phyloP scores from a whole-genome alignment of 2,888 invertebrate species.

The Emmelina monodactyla region DNA sequence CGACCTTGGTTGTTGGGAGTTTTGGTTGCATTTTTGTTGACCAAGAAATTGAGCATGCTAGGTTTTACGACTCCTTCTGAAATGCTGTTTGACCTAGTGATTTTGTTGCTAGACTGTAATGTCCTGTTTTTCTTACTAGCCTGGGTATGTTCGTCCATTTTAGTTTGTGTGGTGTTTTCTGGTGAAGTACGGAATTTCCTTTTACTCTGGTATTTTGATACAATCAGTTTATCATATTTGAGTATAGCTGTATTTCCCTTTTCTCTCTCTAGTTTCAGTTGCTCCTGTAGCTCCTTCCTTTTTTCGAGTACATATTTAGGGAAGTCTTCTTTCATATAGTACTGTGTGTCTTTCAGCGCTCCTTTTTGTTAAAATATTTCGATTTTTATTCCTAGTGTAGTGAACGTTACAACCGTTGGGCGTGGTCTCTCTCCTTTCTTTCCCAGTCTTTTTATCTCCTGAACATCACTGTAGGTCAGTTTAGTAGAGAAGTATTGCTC shows the following conservation, averaged over 20 bases:
- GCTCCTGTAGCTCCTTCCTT: no score
- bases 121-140: slow-evolving; percentile 11
- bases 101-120: no score
- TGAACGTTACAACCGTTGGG: slow-evolving; percentile 11
- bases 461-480: slow-evolving; percentile 8
- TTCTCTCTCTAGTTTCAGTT: no score
- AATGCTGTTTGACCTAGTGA: no score
- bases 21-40: no score
- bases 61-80: no score
- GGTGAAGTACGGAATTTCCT: slow-evolving; percentile 13
- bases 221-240: no score
- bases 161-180: slow-evolving; percentile 4
- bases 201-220: slow-evolving; percentile 14
- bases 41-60: no score
- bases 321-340: no score
- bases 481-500: slow-evolving; percentile 9
- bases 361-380: slow-evolving; percentile 11
- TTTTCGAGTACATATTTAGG: no score
- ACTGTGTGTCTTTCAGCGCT: slow-evolving; percentile 10
- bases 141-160: slow-evolving; percentile 8
- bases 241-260: no score
- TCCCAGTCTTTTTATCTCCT: slow-evolving; percentile 12
- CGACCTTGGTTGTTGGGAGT: no score
- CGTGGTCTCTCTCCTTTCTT: slow-evolving; percentile 13
- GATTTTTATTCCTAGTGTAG: slow-evolving; percentile 14